Evolutionary conservation across 2,888 invertebrate species (phyloP).

Genomic region (Sceliomorpha sp.): DNA sequence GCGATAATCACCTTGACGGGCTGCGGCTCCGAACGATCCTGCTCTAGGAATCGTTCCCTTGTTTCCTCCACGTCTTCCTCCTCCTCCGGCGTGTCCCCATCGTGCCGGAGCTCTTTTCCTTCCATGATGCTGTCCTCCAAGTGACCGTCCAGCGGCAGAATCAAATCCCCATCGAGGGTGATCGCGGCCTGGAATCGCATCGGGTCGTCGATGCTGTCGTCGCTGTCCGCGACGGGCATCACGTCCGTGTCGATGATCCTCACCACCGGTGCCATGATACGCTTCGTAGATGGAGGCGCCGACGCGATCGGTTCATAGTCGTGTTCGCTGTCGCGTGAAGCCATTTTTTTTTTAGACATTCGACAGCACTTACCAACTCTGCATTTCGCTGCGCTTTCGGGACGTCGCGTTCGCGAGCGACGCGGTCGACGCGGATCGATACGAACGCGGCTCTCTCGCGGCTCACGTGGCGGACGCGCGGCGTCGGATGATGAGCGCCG

Average conservation of each 20-base stretch:
- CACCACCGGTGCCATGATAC: conserved; percentile 72
- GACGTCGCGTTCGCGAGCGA: conserved; percentile 16
- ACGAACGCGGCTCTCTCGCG: neutral
- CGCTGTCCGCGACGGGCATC: conserved; percentile 77
- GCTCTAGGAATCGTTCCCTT: too few relatives aligned
- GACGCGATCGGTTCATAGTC: conserved; percentile 95
- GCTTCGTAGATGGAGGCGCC: conserved; percentile 78
- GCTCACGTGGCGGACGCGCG: conserved; percentile 38
- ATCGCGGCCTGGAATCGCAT: conserved; percentile 68
- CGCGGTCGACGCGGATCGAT: conserved; percentile 52
- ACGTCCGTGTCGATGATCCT: conserved; percentile 81
- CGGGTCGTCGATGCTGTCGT: conserved; percentile 76
- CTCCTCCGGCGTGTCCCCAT: conserved; percentile 80
- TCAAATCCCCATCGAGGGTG: conserved; percentile 77
- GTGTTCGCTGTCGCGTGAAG: conserved; percentile 89
- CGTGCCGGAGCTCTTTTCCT: conserved; percentile 71
- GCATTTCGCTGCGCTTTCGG: conserved; percentile 7
- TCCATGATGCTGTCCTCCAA: conserved; percentile 79
- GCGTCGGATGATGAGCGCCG: conserved; percentile 42
- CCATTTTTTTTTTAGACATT: conserved; percentile 51
- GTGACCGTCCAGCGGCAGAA: conserved; percentile 78
- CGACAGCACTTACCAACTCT: conserved; percentile 9
- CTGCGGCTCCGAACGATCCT: too few relatives aligned
- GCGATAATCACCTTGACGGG: too few relatives aligned
- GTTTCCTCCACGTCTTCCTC: too few relatives aligned